Conservation (phyloP, 2,113 vertebrate genomes). For the Nyctibius bracteatus region DNA sequence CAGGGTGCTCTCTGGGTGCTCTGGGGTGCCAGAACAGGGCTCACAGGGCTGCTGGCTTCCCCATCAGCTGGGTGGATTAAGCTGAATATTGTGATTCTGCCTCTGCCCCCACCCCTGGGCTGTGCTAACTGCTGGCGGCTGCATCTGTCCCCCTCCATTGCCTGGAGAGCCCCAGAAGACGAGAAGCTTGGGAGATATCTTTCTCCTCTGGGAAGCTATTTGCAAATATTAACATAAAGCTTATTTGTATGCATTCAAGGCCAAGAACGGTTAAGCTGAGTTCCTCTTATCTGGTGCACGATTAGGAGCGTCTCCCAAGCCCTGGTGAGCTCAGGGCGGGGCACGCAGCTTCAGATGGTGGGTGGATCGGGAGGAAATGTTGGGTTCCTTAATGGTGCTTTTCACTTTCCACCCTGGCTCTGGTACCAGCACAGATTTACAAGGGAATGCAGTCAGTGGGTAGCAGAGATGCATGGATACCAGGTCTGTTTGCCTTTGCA, state of each 20-base stretch:
- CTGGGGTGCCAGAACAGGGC: background rate
- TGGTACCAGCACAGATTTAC: background rate
- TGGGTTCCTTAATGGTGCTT: background rate
- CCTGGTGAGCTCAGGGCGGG: background rate
- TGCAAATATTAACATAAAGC: conserved; percentile 21
- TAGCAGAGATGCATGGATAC: background rate
- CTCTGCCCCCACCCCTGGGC: background rate
- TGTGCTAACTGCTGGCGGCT: background rate
- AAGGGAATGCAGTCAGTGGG: background rate
- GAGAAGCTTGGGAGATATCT: background rate
- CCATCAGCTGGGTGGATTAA: background rate
- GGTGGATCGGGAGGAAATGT: background rate
- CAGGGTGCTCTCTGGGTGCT: background rate
- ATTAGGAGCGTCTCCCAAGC: background rate
- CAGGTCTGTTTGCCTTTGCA: background rate
- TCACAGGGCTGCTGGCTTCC: background rate
- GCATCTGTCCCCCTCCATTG: background rate
- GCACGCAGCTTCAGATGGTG: background rate
- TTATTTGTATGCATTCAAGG: background rate
- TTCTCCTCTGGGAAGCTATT: background rate
- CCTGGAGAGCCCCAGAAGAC: background rate
- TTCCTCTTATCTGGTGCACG: background rate
- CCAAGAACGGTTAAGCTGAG: background rate
- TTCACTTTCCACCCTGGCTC: background rate
- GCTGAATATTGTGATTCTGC: background rate